Evolutionary conservation across 2,888 invertebrate genomes (phyloP).

Genomic region (Drosophila prostipennis): DNA sequence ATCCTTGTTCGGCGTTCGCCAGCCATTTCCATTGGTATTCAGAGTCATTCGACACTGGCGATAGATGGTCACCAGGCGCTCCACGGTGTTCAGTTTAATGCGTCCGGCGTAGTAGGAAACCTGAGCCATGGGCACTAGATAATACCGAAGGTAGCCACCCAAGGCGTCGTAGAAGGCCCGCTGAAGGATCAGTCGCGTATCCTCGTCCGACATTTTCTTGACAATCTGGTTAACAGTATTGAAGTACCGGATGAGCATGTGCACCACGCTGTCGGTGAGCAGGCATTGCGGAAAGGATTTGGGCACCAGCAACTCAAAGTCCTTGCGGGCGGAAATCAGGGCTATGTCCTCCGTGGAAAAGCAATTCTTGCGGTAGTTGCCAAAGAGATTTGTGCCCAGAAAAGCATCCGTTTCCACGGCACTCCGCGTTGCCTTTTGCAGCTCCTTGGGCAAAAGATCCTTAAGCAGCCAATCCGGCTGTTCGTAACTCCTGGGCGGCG

Average conservation of each 20-base stretch:
- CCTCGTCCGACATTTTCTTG: slow-evolving; percentile 57
- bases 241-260: slow-evolving; percentile 81
- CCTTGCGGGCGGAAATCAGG: slow-evolving; percentile 76
- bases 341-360: slow-evolving; percentile 82
- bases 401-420: slow-evolving; percentile 50
- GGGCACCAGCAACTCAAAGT: slow-evolving; percentile 83
- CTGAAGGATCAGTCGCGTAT: slow-evolving; percentile 61
- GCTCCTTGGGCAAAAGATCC: neutral
- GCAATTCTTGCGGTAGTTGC: slow-evolving; percentile 73
- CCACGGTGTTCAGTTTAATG: slow-evolving; percentile 67
- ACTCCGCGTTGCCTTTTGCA: slow-evolving; percentile 14
- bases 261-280: slow-evolving; percentile 72
- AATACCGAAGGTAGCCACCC: slow-evolving; percentile 81
- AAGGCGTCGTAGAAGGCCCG: slow-evolving; percentile 82
- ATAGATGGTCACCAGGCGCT: slow-evolving; percentile 72
- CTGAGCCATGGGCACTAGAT: slow-evolving; percentile 80
- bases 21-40: slow-evolving; percentile 84
- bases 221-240: slow-evolving; percentile 78
- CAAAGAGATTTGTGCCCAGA: slow-evolving; percentile 83
- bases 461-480: neutral
- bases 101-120: slow-evolving; percentile 82
- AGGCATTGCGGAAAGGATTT: slow-evolving; percentile 71
- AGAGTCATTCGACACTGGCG: slow-evolving; percentile 74
- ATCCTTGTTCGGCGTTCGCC: slow-evolving; percentile 72
- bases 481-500: neutral